Conservation (phyloP, 1,140 invertebrate species). For the Sycophila sp. region DNA sequence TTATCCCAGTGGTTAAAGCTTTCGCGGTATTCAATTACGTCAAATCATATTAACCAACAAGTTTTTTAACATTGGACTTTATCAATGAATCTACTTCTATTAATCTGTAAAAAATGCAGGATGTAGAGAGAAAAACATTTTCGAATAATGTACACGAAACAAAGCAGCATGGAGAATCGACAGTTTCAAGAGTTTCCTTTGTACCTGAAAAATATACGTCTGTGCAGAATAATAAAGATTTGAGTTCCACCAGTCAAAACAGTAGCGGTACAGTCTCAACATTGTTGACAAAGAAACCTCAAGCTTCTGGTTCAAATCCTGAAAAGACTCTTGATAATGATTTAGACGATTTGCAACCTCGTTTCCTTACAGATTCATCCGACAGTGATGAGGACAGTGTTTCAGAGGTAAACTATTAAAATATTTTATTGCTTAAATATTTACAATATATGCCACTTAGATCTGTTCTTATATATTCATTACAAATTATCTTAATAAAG, state of each 20-base stretch:
- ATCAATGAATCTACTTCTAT: background rate
- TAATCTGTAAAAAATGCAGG: constrained; percentile 84
- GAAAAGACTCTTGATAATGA: constrained; percentile 82
- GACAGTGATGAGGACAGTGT: constrained; percentile 93
- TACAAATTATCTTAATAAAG: no score
- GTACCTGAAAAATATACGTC: constrained; percentile 66
- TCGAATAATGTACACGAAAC: constrained; percentile 78
- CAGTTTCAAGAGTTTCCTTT: constrained; percentile 64
- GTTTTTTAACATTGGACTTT: background rate
- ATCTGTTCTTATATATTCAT: no score
- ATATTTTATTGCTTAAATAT: no score
- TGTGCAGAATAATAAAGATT: background rate
- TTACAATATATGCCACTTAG: no score
- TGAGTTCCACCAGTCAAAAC: background rate
- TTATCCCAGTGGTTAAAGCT: background rate
- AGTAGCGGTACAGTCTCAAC: constrained; percentile 44
- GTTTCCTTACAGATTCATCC: constrained; percentile 88
- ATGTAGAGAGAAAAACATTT: constrained; percentile 79
- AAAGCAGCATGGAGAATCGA: constrained; percentile 77
- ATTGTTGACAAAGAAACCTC: constrained; percentile 70
- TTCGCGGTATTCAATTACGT: background rate
- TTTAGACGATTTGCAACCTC: constrained; percentile 78
- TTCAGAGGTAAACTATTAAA: constrained; percentile 81
- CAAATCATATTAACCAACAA: background rate
- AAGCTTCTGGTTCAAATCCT: constrained; percentile 73